phyloP scores from a whole-genome alignment of 2,888 invertebrate species.

The Spisula solida region DNA sequence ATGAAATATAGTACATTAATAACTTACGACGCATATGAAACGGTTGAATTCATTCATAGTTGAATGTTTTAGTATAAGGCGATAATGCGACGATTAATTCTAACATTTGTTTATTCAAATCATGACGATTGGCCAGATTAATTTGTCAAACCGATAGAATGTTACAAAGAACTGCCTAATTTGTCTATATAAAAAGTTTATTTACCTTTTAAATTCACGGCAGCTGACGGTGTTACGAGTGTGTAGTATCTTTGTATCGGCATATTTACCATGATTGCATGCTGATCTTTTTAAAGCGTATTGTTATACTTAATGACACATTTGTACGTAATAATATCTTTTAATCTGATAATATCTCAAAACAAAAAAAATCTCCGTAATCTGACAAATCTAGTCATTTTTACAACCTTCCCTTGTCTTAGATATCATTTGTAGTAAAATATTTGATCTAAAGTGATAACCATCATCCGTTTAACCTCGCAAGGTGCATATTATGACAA shows the following conservation, averaged over 20 bases:
- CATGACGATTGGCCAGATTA: background rate
- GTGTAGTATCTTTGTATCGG: background rate
- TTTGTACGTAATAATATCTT: conserved; percentile 8
- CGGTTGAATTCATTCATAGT: background rate
- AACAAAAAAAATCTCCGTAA: background rate
- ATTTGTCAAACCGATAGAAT: background rate
- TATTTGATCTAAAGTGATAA: conserved; percentile 31
- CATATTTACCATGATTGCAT: conserved; percentile 11
- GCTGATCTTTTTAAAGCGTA: background rate
- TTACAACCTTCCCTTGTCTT: conserved; percentile 33
- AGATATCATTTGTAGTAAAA: conserved; percentile 33
- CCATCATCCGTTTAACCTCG: background rate
- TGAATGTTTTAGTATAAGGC: background rate
- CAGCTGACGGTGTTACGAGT: conserved; percentile 1
- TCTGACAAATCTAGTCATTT: conserved; percentile 27
- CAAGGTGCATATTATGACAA: background rate
- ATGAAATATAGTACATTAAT: too few species aligned
- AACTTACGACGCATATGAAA: too few species aligned
- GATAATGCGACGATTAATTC: conserved; percentile 2
- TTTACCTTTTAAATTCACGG: background rate
- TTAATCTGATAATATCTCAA: background rate
- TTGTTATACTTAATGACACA: conserved; percentile 22
- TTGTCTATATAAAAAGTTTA: background rate
- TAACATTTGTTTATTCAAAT: conserved; percentile 17
- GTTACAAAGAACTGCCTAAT: background rate